A percentile compares a stretch with the other conserved stretches of the same genome.
These are phyloP conservation scores for Podarcis siculus DNA, from an alignment of 2,797 vertebrate species.

Conservation along the genomic window DNA sequence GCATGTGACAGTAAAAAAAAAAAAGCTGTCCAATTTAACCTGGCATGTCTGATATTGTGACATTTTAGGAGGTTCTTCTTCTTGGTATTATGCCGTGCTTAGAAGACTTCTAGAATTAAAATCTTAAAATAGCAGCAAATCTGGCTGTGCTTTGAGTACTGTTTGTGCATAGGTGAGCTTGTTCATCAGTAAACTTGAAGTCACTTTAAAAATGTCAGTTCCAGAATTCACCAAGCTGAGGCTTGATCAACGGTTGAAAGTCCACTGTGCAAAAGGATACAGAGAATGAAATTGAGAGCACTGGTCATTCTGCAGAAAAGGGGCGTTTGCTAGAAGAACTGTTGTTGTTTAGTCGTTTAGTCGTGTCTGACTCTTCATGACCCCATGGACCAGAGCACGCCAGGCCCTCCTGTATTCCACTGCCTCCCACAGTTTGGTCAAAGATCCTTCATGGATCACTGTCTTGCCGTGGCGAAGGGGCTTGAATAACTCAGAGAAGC, in stretches of 20 bases:
- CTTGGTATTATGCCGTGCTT: neutral
- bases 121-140: neutral
- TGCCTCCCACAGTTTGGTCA: no score
- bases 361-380: no score
- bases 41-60: neutral
- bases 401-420: no score
- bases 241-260: neutral
- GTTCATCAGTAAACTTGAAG: neutral
- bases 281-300: neutral
- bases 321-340: neutral
- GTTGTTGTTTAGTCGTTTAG: no score
- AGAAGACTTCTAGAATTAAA: neutral
- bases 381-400: no score
- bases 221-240: no score
- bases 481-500: no score
- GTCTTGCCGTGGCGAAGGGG: no score
- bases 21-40: neutral
- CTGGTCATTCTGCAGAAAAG: neutral
- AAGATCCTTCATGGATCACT: no score
- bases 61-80: neutral
- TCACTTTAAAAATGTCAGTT: neutral
- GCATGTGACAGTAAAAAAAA: neutral
- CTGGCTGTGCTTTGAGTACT: neutral
- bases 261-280: neutral
- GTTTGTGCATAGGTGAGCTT: neutral